Conservation (phyloP, 2,888 invertebrate genomes). For the Aradus depressus region DNA sequence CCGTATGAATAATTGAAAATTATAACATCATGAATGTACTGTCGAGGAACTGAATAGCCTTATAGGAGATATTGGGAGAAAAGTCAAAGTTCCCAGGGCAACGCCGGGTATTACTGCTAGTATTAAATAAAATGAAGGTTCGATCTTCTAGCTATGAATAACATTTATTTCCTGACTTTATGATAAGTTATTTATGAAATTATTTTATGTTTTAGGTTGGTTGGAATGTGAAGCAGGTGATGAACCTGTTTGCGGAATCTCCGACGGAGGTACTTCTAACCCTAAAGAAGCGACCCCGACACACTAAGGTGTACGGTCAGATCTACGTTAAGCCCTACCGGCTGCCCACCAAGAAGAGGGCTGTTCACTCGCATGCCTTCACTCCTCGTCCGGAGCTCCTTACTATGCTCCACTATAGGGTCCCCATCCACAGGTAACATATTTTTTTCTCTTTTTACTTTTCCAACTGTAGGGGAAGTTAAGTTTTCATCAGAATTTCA, state of each 20-base stretch:
- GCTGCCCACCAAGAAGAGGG: conserved; percentile 58
- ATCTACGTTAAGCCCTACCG: conserved; percentile 61
- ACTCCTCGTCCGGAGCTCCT: conserved; percentile 44
- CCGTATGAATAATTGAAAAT: too few species aligned
- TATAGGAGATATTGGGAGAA: too few species aligned
- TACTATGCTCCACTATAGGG: conserved; percentile 21
- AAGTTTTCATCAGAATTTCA: too few species aligned
- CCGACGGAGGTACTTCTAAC: conserved; percentile 71
- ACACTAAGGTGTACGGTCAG: conserved; percentile 66
- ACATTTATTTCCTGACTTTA: too few species aligned
- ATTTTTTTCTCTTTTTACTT: not conserved
- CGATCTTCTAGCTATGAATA: too few species aligned
- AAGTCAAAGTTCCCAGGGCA: too few species aligned
- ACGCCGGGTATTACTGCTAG: too few species aligned
- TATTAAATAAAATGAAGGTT: too few species aligned
- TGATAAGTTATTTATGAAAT: too few species aligned
- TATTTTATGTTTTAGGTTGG: conserved; percentile 61
- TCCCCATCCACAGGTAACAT: conserved; percentile 22
- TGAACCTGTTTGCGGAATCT: conserved; percentile 60
- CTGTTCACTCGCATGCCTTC: conserved; percentile 44
- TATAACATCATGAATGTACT: too few species aligned
- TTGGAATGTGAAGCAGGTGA: conserved; percentile 68
- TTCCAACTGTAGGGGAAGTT: too few species aligned
- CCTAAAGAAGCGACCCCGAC: conserved; percentile 69
- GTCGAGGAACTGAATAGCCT: too few species aligned